These are phyloP conservation scores for Euthynnus affinis DNA, from an alignment of 2,797 vertebrate genomes.

Conservation along the genomic window DNA sequence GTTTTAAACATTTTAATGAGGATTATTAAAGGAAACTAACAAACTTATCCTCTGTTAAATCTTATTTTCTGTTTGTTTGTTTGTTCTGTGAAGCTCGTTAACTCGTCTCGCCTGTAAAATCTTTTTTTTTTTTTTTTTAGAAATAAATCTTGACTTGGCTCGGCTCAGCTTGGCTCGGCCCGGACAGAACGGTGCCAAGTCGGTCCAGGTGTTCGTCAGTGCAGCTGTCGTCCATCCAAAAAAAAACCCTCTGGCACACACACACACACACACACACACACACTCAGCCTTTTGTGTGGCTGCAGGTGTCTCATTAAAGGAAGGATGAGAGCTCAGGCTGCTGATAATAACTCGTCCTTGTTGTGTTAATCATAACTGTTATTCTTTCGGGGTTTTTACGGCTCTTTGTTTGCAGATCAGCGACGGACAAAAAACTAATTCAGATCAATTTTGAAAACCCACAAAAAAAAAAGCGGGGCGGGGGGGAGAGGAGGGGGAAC, in stretches of 20 bases:
- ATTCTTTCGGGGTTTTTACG: slow-evolving; percentile 23
- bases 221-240: slow-evolving; percentile 44
- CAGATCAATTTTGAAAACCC: slow-evolving; percentile 16
- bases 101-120: neutral
- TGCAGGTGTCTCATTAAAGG: slow-evolving; percentile 29
- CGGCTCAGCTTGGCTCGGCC: neutral
- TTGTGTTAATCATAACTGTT: slow-evolving; percentile 45
- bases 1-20: too few species aligned
- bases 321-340: slow-evolving; percentile 30
- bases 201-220: slow-evolving; percentile 43
- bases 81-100: neutral
- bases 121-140: neutral
- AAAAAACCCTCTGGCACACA: neutral
- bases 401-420: slow-evolving; percentile 35
- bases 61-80: neutral
- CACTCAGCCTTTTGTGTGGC: too few species aligned
- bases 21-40: too few species aligned
- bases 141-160: slow-evolving; percentile 26
- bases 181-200: slow-evolving; percentile 35
- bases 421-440: slow-evolving; percentile 24
- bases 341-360: slow-evolving; percentile 46
- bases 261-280: neutral
- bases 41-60: neutral
- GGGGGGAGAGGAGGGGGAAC: too few species aligned
- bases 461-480: too few species aligned